phyloP scores from a whole-genome alignment of 2,113 vertebrate genomes.

The Tiliqua scincoides region DNA sequence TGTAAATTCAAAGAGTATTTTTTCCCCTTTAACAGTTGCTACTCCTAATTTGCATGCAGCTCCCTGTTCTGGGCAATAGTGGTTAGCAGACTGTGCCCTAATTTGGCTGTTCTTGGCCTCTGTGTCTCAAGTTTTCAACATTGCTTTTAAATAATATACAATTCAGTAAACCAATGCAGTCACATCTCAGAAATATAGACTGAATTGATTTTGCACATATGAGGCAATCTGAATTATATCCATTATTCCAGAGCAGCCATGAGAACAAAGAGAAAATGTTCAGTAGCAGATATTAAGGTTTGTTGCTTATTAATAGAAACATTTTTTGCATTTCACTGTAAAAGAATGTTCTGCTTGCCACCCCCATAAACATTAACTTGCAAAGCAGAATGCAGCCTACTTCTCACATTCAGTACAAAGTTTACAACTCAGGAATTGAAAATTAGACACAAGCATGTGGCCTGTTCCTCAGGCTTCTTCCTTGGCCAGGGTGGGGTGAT shows the following conservation, averaged over 20 bases:
- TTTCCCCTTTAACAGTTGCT: background rate
- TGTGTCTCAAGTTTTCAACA: background rate
- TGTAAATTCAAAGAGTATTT: background rate
- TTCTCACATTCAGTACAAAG: too few species aligned
- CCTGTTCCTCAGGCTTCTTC: background rate
- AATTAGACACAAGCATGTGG: background rate
- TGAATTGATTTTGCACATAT: background rate
- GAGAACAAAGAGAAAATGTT: background rate
- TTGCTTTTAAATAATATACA: background rate
- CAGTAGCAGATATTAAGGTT: accelerated
- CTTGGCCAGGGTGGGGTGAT: background rate
- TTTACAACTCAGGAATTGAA: background rate
- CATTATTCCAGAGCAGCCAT: background rate
- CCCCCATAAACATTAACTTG: background rate
- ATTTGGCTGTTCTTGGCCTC: background rate
- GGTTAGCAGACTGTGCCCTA: background rate
- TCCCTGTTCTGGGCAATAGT: background rate
- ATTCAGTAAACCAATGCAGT: background rate
- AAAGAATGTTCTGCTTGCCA: too few species aligned
- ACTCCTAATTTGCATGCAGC: background rate
- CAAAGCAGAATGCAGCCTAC: background rate
- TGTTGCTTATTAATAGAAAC: background rate
- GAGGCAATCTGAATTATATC: background rate
- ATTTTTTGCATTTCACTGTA: background rate
- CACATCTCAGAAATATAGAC: background rate